Evolutionary conservation across 2,113 vertebrate genomes (phyloP), one percentile per base, ranked within the genome.

Genomic region (Eleginops maclovinus): DNA sequence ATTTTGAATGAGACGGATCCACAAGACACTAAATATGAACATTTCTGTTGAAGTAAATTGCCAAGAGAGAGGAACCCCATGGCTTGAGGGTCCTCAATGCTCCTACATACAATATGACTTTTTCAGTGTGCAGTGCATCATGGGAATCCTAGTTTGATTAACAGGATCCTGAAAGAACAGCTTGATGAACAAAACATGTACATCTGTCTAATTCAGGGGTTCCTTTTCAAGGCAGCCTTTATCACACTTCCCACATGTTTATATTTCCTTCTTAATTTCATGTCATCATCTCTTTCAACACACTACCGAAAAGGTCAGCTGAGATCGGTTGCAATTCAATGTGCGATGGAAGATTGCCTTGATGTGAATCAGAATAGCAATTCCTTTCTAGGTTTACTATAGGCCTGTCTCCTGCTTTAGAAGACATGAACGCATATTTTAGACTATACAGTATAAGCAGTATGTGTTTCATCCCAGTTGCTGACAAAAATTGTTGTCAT

Each of bases 1-100:
- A 99, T 93, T 99, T 96, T 87, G 97, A 99, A 83, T 99, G 95
- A 88, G 65, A 75, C 19, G 61, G 77, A 83, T 40, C 65, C 59
- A 70, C 26, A 36, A 50, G 84, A 88, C 83, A 84, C 63, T 91
- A 81, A 87, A 86, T 56, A 87, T 43, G 58, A 85, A 93, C 90
- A 84, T 90, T 93, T 91, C 71, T 61, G 77, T 88, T 87, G 81
- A 87, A 75, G 75, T 79, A 64, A 84, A 82, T 77, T 81, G 53
- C 78, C 62, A 83, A 76, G 79, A 90, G 65, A 76, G 67, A 86
- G 60, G 75, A 87, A 82, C 68, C 87, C 81, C 74, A 67, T 61
- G 65, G 70, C 68, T 76, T 66, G 54, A 55, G 60, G 75, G 72
- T 73, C 71, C 50, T 84, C 53, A 78, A 72, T 71, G 49, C 81